phyloP scores from a whole-genome alignment of 1,140 invertebrate species.

The Micrasema minimum region DNA sequence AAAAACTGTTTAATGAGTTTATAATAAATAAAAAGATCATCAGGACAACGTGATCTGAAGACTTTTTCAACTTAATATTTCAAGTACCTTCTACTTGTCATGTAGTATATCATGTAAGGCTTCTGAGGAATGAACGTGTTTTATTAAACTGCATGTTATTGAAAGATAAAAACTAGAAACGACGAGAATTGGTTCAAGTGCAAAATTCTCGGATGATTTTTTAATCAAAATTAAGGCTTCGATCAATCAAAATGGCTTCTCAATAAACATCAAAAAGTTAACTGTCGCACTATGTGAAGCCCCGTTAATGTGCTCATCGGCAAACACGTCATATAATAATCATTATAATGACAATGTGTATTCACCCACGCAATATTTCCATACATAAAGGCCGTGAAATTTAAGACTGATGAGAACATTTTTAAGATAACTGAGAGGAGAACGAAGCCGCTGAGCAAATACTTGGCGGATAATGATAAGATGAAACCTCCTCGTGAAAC shows the following conservation, averaged over 20 bases:
- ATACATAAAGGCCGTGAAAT: conserved; percentile 7
- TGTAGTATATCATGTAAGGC: no score
- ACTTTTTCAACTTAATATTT: no score
- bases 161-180: no score
- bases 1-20: no score
- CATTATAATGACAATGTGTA: neutral
- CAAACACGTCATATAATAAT: neutral
- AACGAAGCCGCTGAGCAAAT: neutral
- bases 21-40: no score
- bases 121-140: no score
- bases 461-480: conserved; percentile 3
- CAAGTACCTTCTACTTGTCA: no score
- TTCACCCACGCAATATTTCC: neutral
- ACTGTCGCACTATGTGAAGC: neutral
- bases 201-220: no score
- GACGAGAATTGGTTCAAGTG: no score
- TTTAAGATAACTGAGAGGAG: conserved; percentile 5
- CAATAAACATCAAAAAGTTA: conserved; percentile 3
- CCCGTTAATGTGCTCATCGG: conserved; percentile 15
- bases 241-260: conserved; percentile 10
- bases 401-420: conserved; percentile 23
- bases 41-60: no score
- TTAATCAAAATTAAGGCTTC: neutral
- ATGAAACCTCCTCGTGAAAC: conserved; percentile 27
- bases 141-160: no score